Conservation (phyloP, 2,113 vertebrate genomes). For the Parotia lawesii region DNA sequence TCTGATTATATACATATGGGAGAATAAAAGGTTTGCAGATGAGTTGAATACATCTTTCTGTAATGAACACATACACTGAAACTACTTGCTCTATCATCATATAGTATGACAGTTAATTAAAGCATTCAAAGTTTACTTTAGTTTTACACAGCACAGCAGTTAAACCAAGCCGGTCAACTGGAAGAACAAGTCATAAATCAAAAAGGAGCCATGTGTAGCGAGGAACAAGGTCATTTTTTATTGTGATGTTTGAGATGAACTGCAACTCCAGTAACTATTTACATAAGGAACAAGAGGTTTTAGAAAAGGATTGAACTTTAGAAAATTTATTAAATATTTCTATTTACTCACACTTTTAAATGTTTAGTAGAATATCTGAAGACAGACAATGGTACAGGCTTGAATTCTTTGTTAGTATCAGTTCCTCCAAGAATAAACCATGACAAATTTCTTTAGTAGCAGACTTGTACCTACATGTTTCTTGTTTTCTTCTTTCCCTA, state of each 20-base stretch:
- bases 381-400: not conserved
- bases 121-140: slow-evolving; percentile 15
- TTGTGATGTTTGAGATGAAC: not conserved
- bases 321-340: not conserved
- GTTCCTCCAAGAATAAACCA: not conserved
- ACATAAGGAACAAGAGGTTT: not conserved
- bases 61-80: not conserved
- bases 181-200: slow-evolving; percentile 36
- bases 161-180: slow-evolving; percentile 32
- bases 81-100: not conserved
- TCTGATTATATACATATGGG: not conserved
- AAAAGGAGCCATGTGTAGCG: not conserved
- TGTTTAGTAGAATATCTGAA: not conserved
- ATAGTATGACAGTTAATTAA: slow-evolving; percentile 11
- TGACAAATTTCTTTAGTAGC: not conserved
- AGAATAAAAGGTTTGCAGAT: not conserved
- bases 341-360: not conserved
- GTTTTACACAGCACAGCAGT: slow-evolving; percentile 27
- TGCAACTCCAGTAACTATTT: not conserved
- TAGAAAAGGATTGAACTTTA: not conserved
- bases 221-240: not conserved
- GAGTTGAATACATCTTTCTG: not conserved
- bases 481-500: not conserved
- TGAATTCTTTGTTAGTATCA: not conserved
- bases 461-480: not conserved